phyloP scores from a whole-genome alignment of 1,140 invertebrate genomes.

The Gonatopus flavifemur region DNA sequence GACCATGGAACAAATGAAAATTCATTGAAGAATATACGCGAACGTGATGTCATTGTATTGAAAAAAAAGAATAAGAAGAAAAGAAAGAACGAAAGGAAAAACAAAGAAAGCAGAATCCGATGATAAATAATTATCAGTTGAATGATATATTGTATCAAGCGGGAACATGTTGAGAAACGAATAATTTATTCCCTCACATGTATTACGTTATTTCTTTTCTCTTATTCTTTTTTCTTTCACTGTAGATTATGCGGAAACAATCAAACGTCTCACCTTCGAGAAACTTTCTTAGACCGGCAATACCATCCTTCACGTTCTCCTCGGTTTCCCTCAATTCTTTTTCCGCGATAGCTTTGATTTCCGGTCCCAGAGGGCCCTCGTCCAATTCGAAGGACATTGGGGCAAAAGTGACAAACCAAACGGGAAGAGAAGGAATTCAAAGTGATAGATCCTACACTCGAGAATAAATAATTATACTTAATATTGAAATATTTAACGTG shows the following conservation, averaged over 20 bases:
- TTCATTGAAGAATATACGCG: no score
- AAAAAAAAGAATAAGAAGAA: neutral
- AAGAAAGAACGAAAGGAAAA: neutral
- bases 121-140: no score
- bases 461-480: no score
- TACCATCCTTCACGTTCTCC: slow-evolving; percentile 63
- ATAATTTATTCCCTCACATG: no score
- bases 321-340: slow-evolving; percentile 70
- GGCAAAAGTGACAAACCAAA: no score
- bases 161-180: neutral
- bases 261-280: slow-evolving; percentile 58
- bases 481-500: no score
- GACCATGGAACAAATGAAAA: no score
- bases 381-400: slow-evolving; percentile 43
- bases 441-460: no score
- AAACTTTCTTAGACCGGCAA: slow-evolving; percentile 63
- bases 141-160: neutral
- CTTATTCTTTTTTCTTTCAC: neutral
- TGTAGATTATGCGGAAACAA: neutral
- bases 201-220: no score
- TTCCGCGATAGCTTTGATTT: slow-evolving; percentile 60
- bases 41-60: neutral
- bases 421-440: no score
- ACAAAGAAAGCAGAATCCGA: neutral
- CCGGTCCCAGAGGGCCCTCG: slow-evolving; percentile 32